Conservation (phyloP, 1,140 invertebrate genomes). For the Drosophila asahinai region DNA sequence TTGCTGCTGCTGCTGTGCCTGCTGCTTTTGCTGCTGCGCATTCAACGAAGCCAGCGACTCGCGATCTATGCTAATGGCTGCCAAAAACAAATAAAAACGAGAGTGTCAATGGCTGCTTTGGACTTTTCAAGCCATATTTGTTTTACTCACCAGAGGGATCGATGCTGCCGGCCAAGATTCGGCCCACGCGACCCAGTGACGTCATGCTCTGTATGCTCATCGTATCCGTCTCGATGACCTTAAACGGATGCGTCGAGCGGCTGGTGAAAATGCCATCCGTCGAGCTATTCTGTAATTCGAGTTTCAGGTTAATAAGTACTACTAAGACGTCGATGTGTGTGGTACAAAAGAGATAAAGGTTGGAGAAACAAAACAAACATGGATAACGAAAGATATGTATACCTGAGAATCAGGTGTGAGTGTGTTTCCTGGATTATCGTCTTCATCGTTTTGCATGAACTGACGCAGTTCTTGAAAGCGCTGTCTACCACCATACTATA, state of each 20-base stretch:
- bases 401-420: slow-evolving; percentile 93
- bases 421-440: slow-evolving; percentile 88
- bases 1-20: slow-evolving; percentile 49
- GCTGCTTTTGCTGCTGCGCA: slow-evolving; percentile 64
- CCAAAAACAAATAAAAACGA: slow-evolving; percentile 3
- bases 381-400: slow-evolving; percentile 82
- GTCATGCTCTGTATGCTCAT: slow-evolving; percentile 94
- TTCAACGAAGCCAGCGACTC: slow-evolving; percentile 78
- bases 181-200: slow-evolving; percentile 91
- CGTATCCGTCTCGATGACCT: slow-evolving; percentile 94
- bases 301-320: slow-evolving; percentile 35
- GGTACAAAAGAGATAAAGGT: background rate
- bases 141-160: slow-evolving; percentile 85
- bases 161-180: slow-evolving; percentile 89
- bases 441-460: slow-evolving; percentile 93
- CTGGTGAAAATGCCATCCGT: slow-evolving; percentile 87
- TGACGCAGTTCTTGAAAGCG: slow-evolving; percentile 93
- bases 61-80: slow-evolving; percentile 80
- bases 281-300: slow-evolving; percentile 79
- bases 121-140: background rate
- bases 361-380: slow-evolving; percentile 28
- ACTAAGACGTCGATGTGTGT: background rate
- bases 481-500: slow-evolving; percentile 86
- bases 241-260: slow-evolving; percentile 89
- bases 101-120: slow-evolving; percentile 27